Percentiles rank a stretch among this genome's conserved stretches.
Evolutionary conservation across 2,797 vertebrate species (phyloP).

Genomic region (Myripristis jacobus): DNA sequence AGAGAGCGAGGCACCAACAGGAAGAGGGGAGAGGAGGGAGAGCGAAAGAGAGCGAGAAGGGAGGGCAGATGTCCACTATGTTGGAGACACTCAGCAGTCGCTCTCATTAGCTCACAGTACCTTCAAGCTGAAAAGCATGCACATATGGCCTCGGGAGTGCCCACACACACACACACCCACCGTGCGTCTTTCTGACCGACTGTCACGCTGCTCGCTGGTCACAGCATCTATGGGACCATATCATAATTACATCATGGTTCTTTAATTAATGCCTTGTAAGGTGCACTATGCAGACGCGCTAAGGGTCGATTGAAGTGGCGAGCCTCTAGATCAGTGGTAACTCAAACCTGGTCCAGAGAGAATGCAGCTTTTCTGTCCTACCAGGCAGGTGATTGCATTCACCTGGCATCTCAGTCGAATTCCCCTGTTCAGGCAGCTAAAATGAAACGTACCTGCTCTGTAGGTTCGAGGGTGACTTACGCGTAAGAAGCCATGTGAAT

Average conservation of each 20-base stretch:
- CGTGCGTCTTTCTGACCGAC: slow-evolving; percentile 21
- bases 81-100: slow-evolving; percentile 42
- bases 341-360: no score
- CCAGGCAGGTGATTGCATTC: no score
- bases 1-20: background rate
- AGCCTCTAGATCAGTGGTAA: no score
- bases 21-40: background rate
- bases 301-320: no score
- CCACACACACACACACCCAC: slow-evolving; percentile 31
- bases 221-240: slow-evolving; percentile 22
- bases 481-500: no score
- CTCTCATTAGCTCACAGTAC: slow-evolving; percentile 42
- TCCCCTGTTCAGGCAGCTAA: no score
- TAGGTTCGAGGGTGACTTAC: no score
- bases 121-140: slow-evolving; percentile 29
- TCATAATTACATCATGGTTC: background rate
- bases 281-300: no score
- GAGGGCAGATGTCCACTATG: slow-evolving; percentile 46
- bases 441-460: no score
- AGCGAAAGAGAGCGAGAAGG: background rate
- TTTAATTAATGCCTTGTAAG: slow-evolving; percentile 56
- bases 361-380: no score
- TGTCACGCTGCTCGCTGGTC: slow-evolving; percentile 12
- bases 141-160: slow-evolving; percentile 7
- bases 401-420: no score